Evolutionary conservation across 2,797 vertebrate species (phyloP).

Genomic region (Channa striata): DNA sequence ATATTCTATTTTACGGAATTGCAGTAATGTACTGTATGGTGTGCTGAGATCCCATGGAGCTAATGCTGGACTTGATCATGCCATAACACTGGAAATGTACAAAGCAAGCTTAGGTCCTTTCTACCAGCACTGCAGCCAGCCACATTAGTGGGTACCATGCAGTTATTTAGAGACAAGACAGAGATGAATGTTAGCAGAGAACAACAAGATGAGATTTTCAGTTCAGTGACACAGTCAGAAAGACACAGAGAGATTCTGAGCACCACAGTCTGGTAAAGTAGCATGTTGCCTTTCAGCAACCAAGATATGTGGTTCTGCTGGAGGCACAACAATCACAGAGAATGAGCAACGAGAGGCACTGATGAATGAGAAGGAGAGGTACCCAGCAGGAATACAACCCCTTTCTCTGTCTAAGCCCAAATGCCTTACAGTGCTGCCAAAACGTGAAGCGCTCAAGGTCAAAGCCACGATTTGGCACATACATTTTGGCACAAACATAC

Average conservation of each 20-base stretch:
- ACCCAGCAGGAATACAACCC: slow-evolving; percentile 41
- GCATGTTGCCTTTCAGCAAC: slow-evolving; percentile 34
- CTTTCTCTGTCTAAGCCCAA: slow-evolving; percentile 46
- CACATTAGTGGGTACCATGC: slow-evolving; percentile 61
- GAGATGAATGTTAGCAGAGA: slow-evolving; percentile 58
- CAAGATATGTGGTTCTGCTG: slow-evolving; percentile 40
- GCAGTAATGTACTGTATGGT: slow-evolving; percentile 8
- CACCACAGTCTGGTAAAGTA: slow-evolving; percentile 12
- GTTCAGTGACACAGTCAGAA: slow-evolving; percentile 40
- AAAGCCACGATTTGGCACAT: slow-evolving; percentile 53
- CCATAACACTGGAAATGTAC: slow-evolving; percentile 33
- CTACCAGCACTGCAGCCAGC: slow-evolving; percentile 41
- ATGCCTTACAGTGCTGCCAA: slow-evolving; percentile 36
- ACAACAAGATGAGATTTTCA: slow-evolving; percentile 50
- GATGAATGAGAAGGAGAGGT: slow-evolving; percentile 46
- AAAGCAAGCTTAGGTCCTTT: slow-evolving; percentile 55
- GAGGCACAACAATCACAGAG: slow-evolving; percentile 40
- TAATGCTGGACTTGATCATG: slow-evolving; percentile 24
- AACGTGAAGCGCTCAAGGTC: slow-evolving; percentile 46
- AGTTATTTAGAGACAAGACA: slow-evolving; percentile 62
- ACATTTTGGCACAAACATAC: slow-evolving; percentile 47
- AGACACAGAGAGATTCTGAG: slow-evolving; percentile 45
- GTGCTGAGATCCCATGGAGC: slow-evolving; percentile 25
- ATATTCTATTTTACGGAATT: slow-evolving; percentile 18
- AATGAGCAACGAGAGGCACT: slow-evolving; percentile 44